Evolutionary conservation across 2,797 vertebrate genomes (phyloP), one percentile per base, ranked within the genome.

Genomic region (Neopelma chrysocephalum): DNA sequence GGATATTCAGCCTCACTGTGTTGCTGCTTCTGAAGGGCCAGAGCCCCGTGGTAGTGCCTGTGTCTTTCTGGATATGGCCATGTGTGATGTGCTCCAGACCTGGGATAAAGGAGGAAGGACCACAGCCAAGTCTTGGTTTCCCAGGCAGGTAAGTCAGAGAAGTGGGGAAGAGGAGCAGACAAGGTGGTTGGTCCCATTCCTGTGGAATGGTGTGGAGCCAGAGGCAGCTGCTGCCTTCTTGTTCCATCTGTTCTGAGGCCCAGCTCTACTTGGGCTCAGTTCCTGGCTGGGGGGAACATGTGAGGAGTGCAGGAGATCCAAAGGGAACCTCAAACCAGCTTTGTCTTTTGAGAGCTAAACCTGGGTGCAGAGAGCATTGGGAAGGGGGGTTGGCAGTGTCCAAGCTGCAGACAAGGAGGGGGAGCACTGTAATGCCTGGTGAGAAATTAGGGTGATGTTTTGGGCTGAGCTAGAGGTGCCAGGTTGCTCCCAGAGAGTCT

Each of bases 1-100:
- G 95, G 64, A 68, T 36, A 10, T 34, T 76, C 20, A 3, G 47
- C n/a, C 45, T 53, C 0, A 0, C 9, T 38, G 54, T 1, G 0
- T 10, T 32, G 22, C 21, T 56, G 45, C 22, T 79, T 45, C 32
- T 25, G 27, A 47, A 82, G 66, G 2, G 0, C 43, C 47, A 29
- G 73, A 43, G 58, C 45, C 38, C 65, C 3, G 1, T 2, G 3
- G 57, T 6, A 4, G 40, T 93, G 79, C 45, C 73, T 19, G 29
- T 4, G 0, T 16, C 53, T n/a, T 32, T 21, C 65, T 79, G 45
- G 34, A 8, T 3, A 2, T 0, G 1, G 53, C 27, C 1, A 0
- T 27, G 31, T 1, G 1, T 61, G 40, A 10, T 2, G 21, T 38
- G 61, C 57, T 47, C 57, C 53, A 56, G 43, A 6, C 1, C 0